These are phyloP conservation scores for Petroica traversi DNA, from an alignment of 2,113 vertebrate genomes.

Conservation along the genomic window DNA sequence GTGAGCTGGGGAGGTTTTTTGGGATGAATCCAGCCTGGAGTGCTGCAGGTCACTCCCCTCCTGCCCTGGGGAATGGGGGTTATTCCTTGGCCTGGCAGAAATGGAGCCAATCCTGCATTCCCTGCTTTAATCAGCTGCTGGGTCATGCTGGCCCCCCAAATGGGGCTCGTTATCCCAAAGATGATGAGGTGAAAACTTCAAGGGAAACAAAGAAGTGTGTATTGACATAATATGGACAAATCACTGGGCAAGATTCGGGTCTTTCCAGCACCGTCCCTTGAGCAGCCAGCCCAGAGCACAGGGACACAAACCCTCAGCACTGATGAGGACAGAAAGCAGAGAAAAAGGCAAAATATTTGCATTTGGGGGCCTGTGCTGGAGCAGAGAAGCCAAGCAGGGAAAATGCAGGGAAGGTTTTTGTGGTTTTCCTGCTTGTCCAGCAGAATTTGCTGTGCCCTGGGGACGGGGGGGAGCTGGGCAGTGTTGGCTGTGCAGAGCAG, in stretches of 20 bases:
- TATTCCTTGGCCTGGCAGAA: neutral
- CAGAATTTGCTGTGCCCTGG: neutral
- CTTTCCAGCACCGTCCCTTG: neutral
- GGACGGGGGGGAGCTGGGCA: neutral
- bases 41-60: neutral
- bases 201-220: neutral
- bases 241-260: neutral
- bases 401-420: neutral
- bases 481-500: neutral
- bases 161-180: neutral
- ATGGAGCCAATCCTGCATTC: neutral
- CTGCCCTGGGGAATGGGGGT: neutral
- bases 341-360: neutral
- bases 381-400: neutral
- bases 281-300: neutral
- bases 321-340: neutral
- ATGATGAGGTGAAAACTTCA: neutral
- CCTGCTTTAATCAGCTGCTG: neutral
- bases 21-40: neutral
- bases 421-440: neutral
- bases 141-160: neutral
- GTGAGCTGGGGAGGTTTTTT: rapidly evolving
- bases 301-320: rapidly evolving
- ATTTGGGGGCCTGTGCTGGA: neutral
- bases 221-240: neutral